phyloP scores from a whole-genome alignment of 2,797 vertebrate genomes.

The Gymnopithys bicolor region DNA sequence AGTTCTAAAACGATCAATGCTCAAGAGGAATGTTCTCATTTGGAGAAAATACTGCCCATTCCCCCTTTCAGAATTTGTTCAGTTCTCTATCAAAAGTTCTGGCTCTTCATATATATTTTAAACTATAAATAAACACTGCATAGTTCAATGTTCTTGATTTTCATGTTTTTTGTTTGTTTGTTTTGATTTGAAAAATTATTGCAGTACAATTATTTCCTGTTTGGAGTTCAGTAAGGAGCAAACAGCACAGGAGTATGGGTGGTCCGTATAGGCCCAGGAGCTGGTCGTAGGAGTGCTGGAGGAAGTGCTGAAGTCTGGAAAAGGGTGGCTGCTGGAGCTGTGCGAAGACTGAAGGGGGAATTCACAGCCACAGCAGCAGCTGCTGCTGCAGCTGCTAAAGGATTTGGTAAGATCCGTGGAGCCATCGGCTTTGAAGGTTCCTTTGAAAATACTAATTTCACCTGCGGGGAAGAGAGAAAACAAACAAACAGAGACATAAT shows the following conservation, averaged over 20 bases:
- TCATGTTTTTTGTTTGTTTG: slow-evolving; percentile 59
- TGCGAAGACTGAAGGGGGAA: slow-evolving; percentile 87
- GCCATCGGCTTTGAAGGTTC: slow-evolving; percentile 87
- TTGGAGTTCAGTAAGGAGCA: slow-evolving; percentile 89
- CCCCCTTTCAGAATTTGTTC: slow-evolving; percentile 71
- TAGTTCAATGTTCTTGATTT: slow-evolving; percentile 90
- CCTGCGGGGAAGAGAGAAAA: slow-evolving; percentile 74
- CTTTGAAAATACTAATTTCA: slow-evolving; percentile 89
- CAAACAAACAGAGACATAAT: slow-evolving; percentile 28
- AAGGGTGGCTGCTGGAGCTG: slow-evolving; percentile 83
- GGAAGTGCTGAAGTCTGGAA: slow-evolving; percentile 91
- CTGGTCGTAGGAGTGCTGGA: slow-evolving; percentile 89
- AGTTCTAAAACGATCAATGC: slow-evolving; percentile 73
- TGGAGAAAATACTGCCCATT: slow-evolving; percentile 76
- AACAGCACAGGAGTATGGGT: slow-evolving; percentile 93
- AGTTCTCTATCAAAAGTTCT: slow-evolving; percentile 82
- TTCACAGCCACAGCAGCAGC: slow-evolving; percentile 85
- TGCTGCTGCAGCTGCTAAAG: slow-evolving; percentile 83
- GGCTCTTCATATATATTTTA: slow-evolving; percentile 81
- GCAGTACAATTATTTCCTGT: slow-evolving; percentile 82
- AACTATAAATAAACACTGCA: slow-evolving; percentile 92
- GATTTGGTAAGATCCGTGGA: slow-evolving; percentile 87
- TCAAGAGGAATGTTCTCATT: slow-evolving; percentile 78
- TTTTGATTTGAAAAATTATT: slow-evolving; percentile 87
- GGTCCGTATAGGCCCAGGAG: slow-evolving; percentile 95